These are phyloP conservation scores for Siniperca chuatsi DNA, from an alignment of 2,113 vertebrate genomes.

Conservation along the genomic window DNA sequence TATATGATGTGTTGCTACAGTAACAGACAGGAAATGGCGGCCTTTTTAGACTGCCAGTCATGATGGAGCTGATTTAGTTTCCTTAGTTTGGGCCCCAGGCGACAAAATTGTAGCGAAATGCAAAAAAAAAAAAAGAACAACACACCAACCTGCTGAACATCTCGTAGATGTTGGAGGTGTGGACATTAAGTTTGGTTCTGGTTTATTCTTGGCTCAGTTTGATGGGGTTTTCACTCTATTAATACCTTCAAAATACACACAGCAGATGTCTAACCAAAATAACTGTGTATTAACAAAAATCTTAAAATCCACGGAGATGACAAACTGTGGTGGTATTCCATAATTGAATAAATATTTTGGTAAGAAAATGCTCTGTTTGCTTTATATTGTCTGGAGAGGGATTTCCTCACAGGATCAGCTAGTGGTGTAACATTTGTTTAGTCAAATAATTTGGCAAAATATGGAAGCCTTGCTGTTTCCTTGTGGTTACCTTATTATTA, in stretches of 20 bases:
- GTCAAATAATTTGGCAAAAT: constrained; percentile 4
- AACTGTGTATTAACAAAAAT: neutral
- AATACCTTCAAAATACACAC: neutral
- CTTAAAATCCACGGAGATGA: neutral
- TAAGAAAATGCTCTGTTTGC: neutral
- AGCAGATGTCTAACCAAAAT: neutral
- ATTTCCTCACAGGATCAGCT: constrained; percentile 7
- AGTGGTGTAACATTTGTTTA: neutral
- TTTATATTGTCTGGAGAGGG: neutral
- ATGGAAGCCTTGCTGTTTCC: neutral
- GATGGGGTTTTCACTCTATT: neutral
- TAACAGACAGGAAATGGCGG: constrained; percentile 35
- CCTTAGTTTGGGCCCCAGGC: constrained; percentile 7
- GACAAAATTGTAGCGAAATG: neutral
- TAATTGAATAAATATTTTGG: neutral
- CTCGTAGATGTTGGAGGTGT: constrained; percentile 6
- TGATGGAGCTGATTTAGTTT: constrained; percentile 44
- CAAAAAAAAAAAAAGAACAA: neutral
- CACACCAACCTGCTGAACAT: neutral
- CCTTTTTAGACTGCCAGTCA: constrained; percentile 54
- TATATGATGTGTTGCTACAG: constrained; percentile 20
- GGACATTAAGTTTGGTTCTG: neutral
- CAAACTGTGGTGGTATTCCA: neutral
- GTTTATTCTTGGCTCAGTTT: constrained; percentile 5
- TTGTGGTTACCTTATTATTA: neutral